Evolutionary conservation across 30 jellyfish, hydroid and myxozoan species (phyloP), one percentile per base, ranked within the genome.

Genomic region (Aurelia aurita): DNA sequence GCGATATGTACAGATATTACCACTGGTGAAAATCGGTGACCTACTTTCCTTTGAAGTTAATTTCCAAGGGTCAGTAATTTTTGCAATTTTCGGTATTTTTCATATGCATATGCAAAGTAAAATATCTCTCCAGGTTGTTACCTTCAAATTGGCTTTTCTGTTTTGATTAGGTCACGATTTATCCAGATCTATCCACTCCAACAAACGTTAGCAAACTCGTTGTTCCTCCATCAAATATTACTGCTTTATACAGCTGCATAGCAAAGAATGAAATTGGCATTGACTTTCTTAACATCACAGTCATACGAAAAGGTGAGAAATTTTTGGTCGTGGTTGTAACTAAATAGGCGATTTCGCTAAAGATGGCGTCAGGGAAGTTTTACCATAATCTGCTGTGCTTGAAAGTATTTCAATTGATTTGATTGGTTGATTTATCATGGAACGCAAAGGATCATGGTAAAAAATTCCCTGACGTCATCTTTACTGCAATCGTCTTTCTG

Each of bases 221-320:
- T 13, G 25, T 79, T 3, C 90, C 83, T n/a, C 64, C 82, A 16
- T 65, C 82, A 13, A 46, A 23, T 2, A 72, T 14, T 5, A 32
- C 82, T 22, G 71, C 82, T 12, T 8, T 79, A 72, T 79, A 23
- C 82, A 25, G 90, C 66, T 79, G 90, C 75, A 72, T 46, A 57
- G 90, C 90, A 20, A 60, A 80, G 7, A 79, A 79, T 39, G 82
- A 47, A 29, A 77, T 77, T 28, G 90, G 90, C n/a, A 10, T 14
- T 27, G 90, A 79, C 28, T 39, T 55, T 18, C 18, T n/a, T 29
- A 79, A 79, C 32, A 53, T 79, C 16, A 79, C 90, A 23, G 75
- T 79, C 5, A 67, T 2, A 35, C 32, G 90, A 73, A 66, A 26
- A 19, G 82, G 90, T 79, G 43, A 46, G 69, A 0, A 4, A 44